Conservation (phyloP, 2,888 invertebrate genomes). For the Leistus spinibarbis region DNA sequence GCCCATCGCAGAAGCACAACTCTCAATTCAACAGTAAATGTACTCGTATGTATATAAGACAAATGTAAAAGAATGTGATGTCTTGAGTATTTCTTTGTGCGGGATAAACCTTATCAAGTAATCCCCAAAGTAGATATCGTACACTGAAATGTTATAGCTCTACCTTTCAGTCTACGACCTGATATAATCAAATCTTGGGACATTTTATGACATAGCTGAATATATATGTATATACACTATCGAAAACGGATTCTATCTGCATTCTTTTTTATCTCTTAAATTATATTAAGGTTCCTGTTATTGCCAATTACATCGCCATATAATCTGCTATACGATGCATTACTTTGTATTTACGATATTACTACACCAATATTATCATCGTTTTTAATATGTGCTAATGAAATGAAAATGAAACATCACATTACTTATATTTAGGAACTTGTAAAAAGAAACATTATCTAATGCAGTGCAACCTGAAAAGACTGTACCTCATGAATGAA, state of each 20-base stretch:
- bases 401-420: not conserved
- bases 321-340: not conserved
- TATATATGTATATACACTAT: not conserved
- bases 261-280: slow-evolving; percentile 21
- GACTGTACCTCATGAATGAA: too few species aligned
- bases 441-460: too few species aligned
- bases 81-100: slow-evolving; percentile 22
- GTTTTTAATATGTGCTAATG: not conserved
- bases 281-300: slow-evolving; percentile 17
- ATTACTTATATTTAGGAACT: too few species aligned
- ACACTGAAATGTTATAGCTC: slow-evolving; percentile 33
- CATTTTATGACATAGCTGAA: not conserved
- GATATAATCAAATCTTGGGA: slow-evolving; percentile 16
- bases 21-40: not conserved
- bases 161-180: not conserved
- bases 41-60: too few species aligned
- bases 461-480: too few species aligned
- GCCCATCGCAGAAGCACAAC: too few species aligned
- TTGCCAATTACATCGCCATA: not conserved
- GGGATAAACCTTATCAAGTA: slow-evolving; percentile 29
- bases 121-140: slow-evolving; percentile 30
- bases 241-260: not conserved
- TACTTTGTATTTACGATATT: not conserved
- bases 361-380: not conserved
- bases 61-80: not conserved